Conservation (phyloP, 2,113 vertebrate genomes). For the Scomber scombrus region DNA sequence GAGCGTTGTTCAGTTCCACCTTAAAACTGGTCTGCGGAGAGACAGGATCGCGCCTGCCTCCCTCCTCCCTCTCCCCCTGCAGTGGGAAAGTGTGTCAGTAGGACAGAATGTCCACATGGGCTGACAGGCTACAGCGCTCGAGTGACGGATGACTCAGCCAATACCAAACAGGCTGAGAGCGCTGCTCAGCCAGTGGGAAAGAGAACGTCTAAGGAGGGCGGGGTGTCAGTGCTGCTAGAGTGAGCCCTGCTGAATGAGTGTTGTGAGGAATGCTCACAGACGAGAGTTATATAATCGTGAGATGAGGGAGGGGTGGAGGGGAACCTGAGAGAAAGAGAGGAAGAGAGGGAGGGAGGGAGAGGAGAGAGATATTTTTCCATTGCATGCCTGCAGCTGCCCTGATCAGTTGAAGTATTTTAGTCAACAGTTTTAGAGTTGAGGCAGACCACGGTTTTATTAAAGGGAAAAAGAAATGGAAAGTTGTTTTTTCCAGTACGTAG, state of each 20-base stretch:
- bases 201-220: constrained; percentile 49
- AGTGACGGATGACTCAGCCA: constrained; percentile 67
- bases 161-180: constrained; percentile 43
- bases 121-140: constrained; percentile 74
- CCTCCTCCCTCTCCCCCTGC: constrained; percentile 67
- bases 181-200: constrained; percentile 66
- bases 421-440: constrained; percentile 75
- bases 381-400: constrained; percentile 82
- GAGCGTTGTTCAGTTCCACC: constrained; percentile 71
- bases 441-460: constrained; percentile 57
- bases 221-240: constrained; percentile 76
- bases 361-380: constrained; percentile 80
- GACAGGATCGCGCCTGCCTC: constrained; percentile 50
- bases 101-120: constrained; percentile 85
- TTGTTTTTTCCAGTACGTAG: constrained; percentile 58
- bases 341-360: constrained; percentile 47
- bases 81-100: constrained; percentile 89
- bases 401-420: constrained; percentile 80
- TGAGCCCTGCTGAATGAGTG: constrained; percentile 81
- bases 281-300: constrained; percentile 86
- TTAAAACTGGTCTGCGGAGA: constrained; percentile 77
- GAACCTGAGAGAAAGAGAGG: constrained; percentile 68
- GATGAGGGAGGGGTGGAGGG: constrained; percentile 69
- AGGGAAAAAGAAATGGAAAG: constrained; percentile 59
- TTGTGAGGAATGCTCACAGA: constrained; percentile 85